A percentile compares a stretch with the other conserved stretches of the same genome.
Evolutionary conservation across 2,888 invertebrate genomes (phyloP).

Genomic region (Dimorphilus gyrociliatus): DNA sequence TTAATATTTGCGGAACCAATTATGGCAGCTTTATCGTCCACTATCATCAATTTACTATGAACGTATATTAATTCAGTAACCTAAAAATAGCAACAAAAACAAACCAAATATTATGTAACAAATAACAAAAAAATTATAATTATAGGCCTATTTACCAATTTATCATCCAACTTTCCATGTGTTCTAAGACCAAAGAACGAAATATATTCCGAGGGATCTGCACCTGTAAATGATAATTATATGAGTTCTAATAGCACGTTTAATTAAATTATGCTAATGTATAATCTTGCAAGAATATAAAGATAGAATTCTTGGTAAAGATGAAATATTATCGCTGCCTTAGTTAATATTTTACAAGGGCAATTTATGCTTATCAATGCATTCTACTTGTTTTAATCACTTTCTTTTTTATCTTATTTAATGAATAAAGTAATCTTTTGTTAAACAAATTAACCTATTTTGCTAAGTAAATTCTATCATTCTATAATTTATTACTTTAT

Average conservation of each 20-base stretch:
- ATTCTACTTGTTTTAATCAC: too few species aligned
- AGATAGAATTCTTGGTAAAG: too few species aligned
- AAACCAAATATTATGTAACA: neutral
- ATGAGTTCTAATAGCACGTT: neutral
- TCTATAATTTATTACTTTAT: too few species aligned
- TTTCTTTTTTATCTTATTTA: too few species aligned
- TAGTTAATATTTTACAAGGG: too few species aligned
- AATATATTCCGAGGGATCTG: constrained; percentile 66
- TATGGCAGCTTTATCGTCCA: constrained; percentile 74
- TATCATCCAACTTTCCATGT: constrained; percentile 56
- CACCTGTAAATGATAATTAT: constrained; percentile 35
- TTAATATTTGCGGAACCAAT: constrained; percentile 98
- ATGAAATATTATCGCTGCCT: too few species aligned
- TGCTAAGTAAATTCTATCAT: too few species aligned
- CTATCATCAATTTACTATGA: constrained; percentile 86
- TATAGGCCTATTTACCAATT: constrained; percentile 6
- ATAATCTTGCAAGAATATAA: neutral
- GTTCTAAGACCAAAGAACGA: constrained; percentile 76
- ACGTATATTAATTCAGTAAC: constrained; percentile 90
- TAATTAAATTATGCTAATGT: neutral
- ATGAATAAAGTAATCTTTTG: too few species aligned
- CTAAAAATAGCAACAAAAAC: constrained; percentile 18
- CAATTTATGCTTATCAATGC: too few species aligned
- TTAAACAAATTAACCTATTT: too few species aligned
- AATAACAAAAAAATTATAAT: constrained; percentile 1